Base-by-base conservation (phyloP, 2,113 vertebrate genomes). In the Alces alces region DNA sequence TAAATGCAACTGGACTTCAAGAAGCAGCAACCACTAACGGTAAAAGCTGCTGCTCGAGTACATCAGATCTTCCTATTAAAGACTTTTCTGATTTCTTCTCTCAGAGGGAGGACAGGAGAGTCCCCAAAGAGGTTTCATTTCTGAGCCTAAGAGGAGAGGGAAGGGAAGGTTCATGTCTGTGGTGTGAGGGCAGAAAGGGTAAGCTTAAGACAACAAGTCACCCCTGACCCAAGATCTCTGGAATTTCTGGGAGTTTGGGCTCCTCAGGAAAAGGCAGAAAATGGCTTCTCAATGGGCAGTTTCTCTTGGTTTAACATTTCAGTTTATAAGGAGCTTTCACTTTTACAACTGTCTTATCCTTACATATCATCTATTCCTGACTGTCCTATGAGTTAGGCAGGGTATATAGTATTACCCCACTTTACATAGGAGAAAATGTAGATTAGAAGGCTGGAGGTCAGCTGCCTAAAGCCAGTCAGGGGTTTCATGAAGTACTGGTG, bases 321-420 rank as follows among this genome's bases (percentile, higher is more conserved):
- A 47, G n/a, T 95, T 92, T 89, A 91, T 76, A 88, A 70, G 70
- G 84, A 78, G 82, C 39, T 91, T 94, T 95, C 27, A 83, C 50
- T 83, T 85, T 83, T 23, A 85, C 17, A 87, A 78, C 8, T 3
- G 12, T 47, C 43, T 95, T 50, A 58, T 54, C 33, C 47, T 57
- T 80, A 47, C 14, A 33, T 36, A 52, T 79, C 45, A 36, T 17
- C 25, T 57, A 14, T 25, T 82, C 61, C 66, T 45, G 83, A 66
- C 16, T 60, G 57, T n/a, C 47, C 89, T 47, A 11, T 21, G 43
- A 52, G 23, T 85, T 17, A 82, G 45, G n/a, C 2, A 93, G 64
- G 21, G 17, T 36, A 52, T 13, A 36, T 15, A 76, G 13, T 45
- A 64, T 27, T 52, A 43, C 4, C 33, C 14, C 16, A 50, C 57